Evolutionary conservation across 2,888 invertebrate species (phyloP).

Genomic region (Sarcophaga rosellei): DNA sequence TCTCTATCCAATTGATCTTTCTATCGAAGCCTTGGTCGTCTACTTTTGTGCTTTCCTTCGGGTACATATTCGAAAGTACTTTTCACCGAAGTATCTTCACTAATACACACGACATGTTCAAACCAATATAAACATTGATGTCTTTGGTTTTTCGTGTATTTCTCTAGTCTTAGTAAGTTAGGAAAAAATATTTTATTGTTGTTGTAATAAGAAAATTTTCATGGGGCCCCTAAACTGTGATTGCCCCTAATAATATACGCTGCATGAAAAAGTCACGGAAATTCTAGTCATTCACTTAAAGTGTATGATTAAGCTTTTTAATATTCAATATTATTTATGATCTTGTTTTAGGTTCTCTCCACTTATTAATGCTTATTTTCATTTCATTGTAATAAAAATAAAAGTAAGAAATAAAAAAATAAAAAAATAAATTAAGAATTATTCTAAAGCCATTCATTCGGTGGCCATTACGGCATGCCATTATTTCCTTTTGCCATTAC

Average conservation of each 20-base stretch:
- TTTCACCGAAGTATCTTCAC: too few species aligned
- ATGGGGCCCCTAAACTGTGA: not conserved
- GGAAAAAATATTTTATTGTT: too few species aligned
- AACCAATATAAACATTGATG: too few species aligned
- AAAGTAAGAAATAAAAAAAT: not conserved
- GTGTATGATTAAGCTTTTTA: constrained; percentile 46
- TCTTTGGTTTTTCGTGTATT: too few species aligned
- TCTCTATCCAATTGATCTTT: too few species aligned
- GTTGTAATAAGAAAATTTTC: too few species aligned
- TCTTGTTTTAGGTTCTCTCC: constrained; percentile 3
- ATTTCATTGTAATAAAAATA: not conserved
- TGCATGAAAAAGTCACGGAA: not conserved
- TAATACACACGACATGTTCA: too few species aligned
- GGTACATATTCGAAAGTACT: too few species aligned
- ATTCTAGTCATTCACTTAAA: constrained; percentile 20
- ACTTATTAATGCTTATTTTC: not conserved
- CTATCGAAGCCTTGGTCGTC: too few species aligned
- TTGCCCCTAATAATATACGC: not conserved
- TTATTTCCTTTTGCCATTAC: not conserved
- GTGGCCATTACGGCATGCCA: too few species aligned
- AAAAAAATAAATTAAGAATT: not conserved
- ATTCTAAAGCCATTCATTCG: not conserved
- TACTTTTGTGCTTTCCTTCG: too few species aligned
- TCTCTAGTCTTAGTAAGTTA: too few species aligned
- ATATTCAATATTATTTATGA: constrained; percentile 46